Conservation (phyloP, 2,113 vertebrate genomes). For the Lates calcarifer region DNA sequence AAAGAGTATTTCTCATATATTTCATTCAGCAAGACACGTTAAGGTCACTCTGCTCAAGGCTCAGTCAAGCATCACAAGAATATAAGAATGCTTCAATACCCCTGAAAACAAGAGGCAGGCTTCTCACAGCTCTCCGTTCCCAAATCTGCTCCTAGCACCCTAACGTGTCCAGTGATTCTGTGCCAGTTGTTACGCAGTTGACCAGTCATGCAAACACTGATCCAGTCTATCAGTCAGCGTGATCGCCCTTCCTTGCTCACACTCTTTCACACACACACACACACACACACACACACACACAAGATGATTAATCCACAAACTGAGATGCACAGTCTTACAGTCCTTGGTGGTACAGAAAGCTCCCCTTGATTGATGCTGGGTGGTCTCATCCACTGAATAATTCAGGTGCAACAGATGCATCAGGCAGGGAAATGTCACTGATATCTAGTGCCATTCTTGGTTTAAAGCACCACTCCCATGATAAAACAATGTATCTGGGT, state of each 20-base stretch:
- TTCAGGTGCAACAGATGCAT: constrained; percentile 80
- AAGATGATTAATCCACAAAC: constrained; percentile 55
- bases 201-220: constrained; percentile 47
- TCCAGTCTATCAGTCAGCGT: constrained; percentile 33
- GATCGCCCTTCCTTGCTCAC: background rate
- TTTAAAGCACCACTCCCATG: constrained; percentile 68
- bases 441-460: constrained; percentile 70
- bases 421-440: constrained; percentile 75
- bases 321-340: constrained; percentile 28
- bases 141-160: constrained; percentile 47
- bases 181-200: constrained; percentile 44
- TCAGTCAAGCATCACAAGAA: constrained; percentile 50
- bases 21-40: constrained; percentile 36
- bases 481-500: constrained; percentile 79
- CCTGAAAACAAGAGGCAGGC: constrained; percentile 47
- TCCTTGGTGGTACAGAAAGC: constrained; percentile 50
- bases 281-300: constrained; percentile 5
- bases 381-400: constrained; percentile 80
- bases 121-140: background rate
- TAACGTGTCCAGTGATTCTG: constrained; percentile 37
- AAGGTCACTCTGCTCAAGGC: constrained; percentile 35
- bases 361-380: constrained; percentile 71
- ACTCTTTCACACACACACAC: background rate
- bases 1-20: constrained; percentile 22
- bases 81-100: constrained; percentile 41